Evolutionary conservation across 2,888 invertebrate species (phyloP), one percentile per base, ranked within the genome.

Genomic region (Rhogogaster chlorosoma): DNA sequence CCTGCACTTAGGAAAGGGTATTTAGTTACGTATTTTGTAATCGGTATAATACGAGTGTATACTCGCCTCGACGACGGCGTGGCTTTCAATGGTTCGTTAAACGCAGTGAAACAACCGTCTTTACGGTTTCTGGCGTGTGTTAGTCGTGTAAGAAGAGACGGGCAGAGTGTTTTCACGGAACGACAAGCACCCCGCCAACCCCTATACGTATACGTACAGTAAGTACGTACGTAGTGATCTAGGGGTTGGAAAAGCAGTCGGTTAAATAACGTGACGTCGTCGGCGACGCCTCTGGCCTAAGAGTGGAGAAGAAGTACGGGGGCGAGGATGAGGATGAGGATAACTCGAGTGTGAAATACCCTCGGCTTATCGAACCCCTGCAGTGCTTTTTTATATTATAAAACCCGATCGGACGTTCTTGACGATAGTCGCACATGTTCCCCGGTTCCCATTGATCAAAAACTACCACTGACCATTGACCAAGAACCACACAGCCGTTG

Each of bases 301-400:
- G 61, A 61, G 61, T 0, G 10, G 9, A 61, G 2, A 26, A 61
- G 57, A 36, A 84, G 57, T 15, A 45, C 45, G 32, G 57, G 7
- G 36, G 45, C 86, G 90, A 89, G 87, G 89, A 89, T 85, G 80
- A 83, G 86, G 86, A 84, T 85, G 85, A 85, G 86, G 84, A 86
- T 87, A 86, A 87, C 86, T 85, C 93, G 91, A 93, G 93, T 93
- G 93, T 93, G 93, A 93, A 93, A 93, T 93, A 93, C 93, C 91
- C 91, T 90, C 88, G 91, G 93, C 93, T 93, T 93, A 93, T 93
- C 93, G 90, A 90, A 82, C 89, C 87, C 89, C 91, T 89, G 92
- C 92, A 92, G 91, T 89, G 90, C 89, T 92, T 91, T 89, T 91
- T 91, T 89, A 88, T 90, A 92, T 91, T 91, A 89, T 89, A 89